Evolutionary conservation across 2,113 vertebrate genomes (phyloP).

Genomic region (Lagopus muta): DNA sequence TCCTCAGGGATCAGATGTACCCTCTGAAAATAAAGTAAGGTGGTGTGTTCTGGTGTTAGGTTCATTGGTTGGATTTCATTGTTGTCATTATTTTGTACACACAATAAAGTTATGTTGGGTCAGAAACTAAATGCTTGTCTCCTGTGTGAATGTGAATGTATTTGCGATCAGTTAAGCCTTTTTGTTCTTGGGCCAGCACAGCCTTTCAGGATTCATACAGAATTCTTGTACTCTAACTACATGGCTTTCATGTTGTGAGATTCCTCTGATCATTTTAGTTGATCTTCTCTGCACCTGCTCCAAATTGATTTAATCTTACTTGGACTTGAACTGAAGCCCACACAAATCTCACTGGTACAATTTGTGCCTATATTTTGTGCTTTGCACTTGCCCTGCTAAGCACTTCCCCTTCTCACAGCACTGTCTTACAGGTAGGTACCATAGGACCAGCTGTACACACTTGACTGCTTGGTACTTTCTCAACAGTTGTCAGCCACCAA

Average conservation of each 20-base stretch:
- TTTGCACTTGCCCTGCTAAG: neutral
- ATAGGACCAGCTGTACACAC: neutral
- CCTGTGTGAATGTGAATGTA: neutral
- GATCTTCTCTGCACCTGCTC: neutral
- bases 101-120: neutral
- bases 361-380: neutral
- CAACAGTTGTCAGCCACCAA: neutral
- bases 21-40: neutral
- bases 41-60: neutral
- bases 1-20: neutral
- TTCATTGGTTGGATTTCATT: neutral
- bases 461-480: neutral
- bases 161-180: neutral
- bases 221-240: neutral
- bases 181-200: neutral
- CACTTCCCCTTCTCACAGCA: neutral
- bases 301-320: neutral
- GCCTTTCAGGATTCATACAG: neutral
- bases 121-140: neutral
- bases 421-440: neutral
- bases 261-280: neutral
- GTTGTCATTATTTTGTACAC: neutral
- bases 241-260: neutral
- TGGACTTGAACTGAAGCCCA: neutral
- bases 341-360: rapidly evolving